Conservation (phyloP, 2,797 vertebrate genomes). For the Tinamus major region DNA sequence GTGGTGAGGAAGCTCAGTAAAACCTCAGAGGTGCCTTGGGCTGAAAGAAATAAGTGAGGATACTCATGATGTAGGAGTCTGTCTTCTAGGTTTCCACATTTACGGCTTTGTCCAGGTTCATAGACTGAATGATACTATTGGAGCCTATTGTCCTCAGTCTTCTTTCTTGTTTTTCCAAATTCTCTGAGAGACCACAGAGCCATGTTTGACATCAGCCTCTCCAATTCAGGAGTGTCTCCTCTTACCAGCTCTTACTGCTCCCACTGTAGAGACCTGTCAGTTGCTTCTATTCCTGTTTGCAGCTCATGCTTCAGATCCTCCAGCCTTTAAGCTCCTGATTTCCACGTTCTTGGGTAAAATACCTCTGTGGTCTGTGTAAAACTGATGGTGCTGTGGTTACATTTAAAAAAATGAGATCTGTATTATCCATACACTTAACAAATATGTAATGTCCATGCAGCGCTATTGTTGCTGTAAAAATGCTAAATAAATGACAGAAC, state of each 20-base stretch:
- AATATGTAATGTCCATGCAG: background rate
- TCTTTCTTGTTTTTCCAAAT: background rate
- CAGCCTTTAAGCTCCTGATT: background rate
- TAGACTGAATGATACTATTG: background rate
- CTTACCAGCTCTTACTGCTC: rapidly evolving
- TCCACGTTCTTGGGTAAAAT: background rate
- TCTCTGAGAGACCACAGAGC: background rate
- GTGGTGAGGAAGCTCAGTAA: rapidly evolving
- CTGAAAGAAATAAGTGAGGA: background rate
- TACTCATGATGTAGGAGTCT: rapidly evolving
- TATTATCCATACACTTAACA: background rate
- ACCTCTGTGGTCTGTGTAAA: background rate
- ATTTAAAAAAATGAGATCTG: background rate
- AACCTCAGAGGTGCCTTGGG: background rate
- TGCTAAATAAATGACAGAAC: background rate
- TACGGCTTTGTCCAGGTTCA: background rate
- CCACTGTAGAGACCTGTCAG: background rate
- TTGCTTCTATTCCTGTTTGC: background rate
- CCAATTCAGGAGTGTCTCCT: background rate
- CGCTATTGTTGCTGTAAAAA: background rate
- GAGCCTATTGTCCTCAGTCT: background rate
- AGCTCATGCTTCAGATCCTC: background rate
- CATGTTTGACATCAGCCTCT: background rate
- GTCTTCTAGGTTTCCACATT: background rate
- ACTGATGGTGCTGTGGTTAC: background rate